phyloP scores from a whole-genome alignment of 2,113 vertebrate genomes.

The Melanostigma gelatinosum region DNA sequence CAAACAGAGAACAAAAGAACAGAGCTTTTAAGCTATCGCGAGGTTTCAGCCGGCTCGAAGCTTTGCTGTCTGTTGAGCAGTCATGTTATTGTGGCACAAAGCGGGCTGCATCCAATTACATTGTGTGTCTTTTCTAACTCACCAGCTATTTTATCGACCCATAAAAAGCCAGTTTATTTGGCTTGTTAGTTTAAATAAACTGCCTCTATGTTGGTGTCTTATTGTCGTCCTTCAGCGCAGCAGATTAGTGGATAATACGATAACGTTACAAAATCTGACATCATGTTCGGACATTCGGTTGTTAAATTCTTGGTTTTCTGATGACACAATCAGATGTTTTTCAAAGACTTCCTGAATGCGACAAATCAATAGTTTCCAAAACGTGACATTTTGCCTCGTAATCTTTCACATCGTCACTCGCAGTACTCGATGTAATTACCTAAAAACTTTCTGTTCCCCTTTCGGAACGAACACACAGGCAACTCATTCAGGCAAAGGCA shows the following conservation, averaged over 20 bases:
- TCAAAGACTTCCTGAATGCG: neutral
- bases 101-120: slow-evolving; percentile 21
- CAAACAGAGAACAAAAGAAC: slow-evolving; percentile 64
- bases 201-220: neutral
- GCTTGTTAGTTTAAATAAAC: slow-evolving; percentile 19
- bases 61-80: slow-evolving; percentile 54
- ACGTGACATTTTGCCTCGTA: neutral
- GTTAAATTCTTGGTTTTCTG: neutral
- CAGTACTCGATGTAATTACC: slow-evolving; percentile 1
- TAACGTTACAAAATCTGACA: neutral
- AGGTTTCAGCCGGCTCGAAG: slow-evolving; percentile 53
- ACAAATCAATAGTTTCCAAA: neutral
- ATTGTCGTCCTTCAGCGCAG: neutral
- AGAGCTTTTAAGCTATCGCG: slow-evolving; percentile 68
- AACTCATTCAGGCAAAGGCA: neutral
- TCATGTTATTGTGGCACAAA: slow-evolving; percentile 42
- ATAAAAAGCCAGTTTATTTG: slow-evolving; percentile 38
- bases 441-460: slow-evolving; percentile 7
- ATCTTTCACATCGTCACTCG: neutral
- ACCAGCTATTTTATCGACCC: slow-evolving; percentile 32
- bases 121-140: slow-evolving; percentile 17
- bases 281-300: neutral
- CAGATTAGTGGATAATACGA: neutral
- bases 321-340: neutral
- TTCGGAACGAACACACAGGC: neutral